Conservation (phyloP, 2,888 invertebrate genomes). For the Diloba caeruleocephala region DNA sequence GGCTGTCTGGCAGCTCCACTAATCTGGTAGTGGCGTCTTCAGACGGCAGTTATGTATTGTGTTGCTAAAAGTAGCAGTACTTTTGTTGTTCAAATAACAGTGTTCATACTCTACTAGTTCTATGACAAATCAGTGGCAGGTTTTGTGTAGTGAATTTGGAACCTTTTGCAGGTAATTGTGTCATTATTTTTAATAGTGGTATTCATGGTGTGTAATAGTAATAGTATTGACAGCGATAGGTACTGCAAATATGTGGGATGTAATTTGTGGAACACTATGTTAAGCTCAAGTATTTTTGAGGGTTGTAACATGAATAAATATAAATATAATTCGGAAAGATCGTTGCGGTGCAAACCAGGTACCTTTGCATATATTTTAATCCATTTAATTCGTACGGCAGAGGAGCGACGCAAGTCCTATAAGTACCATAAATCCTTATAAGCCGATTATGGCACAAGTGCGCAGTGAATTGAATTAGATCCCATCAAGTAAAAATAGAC, state of each 20-base stretch:
- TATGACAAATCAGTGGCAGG: slow-evolving; percentile 54
- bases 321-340: no score
- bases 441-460: slow-evolving; percentile 41
- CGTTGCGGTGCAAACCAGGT: no score
- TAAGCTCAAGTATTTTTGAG: neutral
- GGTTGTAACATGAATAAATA: no score
- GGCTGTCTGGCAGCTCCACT: slow-evolving; percentile 41
- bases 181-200: slow-evolving; percentile 1
- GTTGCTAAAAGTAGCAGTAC: slow-evolving; percentile 55
- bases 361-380: neutral
- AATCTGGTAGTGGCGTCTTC: slow-evolving; percentile 55
- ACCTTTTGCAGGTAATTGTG: slow-evolving; percentile 13
- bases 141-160: slow-evolving; percentile 14
- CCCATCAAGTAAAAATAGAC: slow-evolving; percentile 38
- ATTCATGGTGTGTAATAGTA: neutral
- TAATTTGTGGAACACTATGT: neutral
- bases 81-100: slow-evolving; percentile 56
- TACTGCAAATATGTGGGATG: neutral
- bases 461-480: slow-evolving; percentile 41
- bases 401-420: slow-evolving; percentile 1
- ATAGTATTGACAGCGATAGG: slow-evolving; percentile 3
- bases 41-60: slow-evolving; percentile 64
- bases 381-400: neutral
- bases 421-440: slow-evolving; percentile 32
- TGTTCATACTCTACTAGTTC: slow-evolving; percentile 55